Conservation (phyloP, 2,888 invertebrate genomes). For the Amiota mariae region DNA sequence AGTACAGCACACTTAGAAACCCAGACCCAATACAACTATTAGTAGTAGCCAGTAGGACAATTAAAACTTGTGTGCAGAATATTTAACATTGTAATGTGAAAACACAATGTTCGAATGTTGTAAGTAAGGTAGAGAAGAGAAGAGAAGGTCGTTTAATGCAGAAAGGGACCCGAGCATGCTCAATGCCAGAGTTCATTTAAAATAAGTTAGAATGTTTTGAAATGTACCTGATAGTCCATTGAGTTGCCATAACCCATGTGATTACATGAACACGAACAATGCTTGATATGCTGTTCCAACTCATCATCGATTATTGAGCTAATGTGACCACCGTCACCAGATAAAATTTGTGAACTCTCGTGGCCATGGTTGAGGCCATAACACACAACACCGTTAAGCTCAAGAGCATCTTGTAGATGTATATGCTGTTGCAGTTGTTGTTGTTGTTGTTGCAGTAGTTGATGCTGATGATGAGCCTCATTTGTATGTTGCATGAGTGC, state of each 20-base stretch:
- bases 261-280: slow-evolving; percentile 92
- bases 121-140: not conserved
- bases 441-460: slow-evolving; percentile 38
- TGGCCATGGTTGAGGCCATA: slow-evolving; percentile 44
- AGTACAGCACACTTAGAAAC: slow-evolving; percentile 3
- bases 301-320: slow-evolving; percentile 80
- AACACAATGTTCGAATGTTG: slow-evolving; percentile 10
- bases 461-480: slow-evolving; percentile 47
- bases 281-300: slow-evolving; percentile 90
- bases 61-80: slow-evolving; percentile 39
- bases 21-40: not conserved
- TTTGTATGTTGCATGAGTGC: slow-evolving; percentile 43
- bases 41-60: slow-evolving; percentile 26
- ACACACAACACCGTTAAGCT: slow-evolving; percentile 39
- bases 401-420: slow-evolving; percentile 47
- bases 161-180: not conserved
- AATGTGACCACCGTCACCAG: slow-evolving; percentile 34
- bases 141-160: slow-evolving; percentile 9
- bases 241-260: slow-evolving; percentile 95
- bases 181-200: not conserved
- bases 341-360: slow-evolving; percentile 23
- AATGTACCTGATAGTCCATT: slow-evolving; percentile 88
- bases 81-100: slow-evolving; percentile 48
- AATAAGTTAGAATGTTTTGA: not conserved
- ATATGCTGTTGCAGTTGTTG: slow-evolving; percentile 44